These are phyloP conservation scores for Mohoua ochrocephala DNA, from an alignment of 2,113 vertebrate genomes.

Conservation along the genomic window DNA sequence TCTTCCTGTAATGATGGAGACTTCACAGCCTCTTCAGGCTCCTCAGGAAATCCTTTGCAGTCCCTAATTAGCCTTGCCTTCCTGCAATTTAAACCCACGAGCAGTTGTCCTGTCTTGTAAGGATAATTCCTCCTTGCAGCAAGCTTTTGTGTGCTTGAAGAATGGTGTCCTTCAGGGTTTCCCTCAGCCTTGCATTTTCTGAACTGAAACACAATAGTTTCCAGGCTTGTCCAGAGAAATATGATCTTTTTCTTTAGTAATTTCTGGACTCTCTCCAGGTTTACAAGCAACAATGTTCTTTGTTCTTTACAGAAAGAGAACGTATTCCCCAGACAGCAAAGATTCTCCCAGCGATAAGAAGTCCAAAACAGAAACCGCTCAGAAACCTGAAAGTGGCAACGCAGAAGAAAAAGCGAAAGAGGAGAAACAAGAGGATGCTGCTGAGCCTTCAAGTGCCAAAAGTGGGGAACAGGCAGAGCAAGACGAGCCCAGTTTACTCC, in stretches of 20 bases:
- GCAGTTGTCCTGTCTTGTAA: background rate
- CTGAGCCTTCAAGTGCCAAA: constrained; percentile 63
- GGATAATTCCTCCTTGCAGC: background rate
- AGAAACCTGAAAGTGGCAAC: constrained; percentile 67
- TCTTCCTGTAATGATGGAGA: background rate
- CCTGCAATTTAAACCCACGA: background rate
- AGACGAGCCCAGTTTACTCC: constrained; percentile 69
- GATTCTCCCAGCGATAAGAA: constrained; percentile 77
- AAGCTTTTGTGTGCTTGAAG: background rate
- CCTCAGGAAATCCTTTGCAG: background rate
- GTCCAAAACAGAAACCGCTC: constrained; percentile 68
- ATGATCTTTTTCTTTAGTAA: background rate
- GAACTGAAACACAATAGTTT: background rate
- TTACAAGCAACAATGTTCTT: background rate
- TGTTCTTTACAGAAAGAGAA: constrained; percentile 71
- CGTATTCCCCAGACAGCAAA: constrained; percentile 79
- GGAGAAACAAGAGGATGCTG: constrained; percentile 70
- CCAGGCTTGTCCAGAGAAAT: background rate
- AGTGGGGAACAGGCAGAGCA: constrained; percentile 69
- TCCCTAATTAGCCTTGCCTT: background rate
- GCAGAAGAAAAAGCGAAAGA: constrained; percentile 72
- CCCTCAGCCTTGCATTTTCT: background rate
- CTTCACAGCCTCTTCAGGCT: background rate
- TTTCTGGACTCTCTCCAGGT: background rate
- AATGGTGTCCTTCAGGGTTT: background rate